Conservation (phyloP, 30 jellyfish, hydroid and myxozoan species). For the Calvadosia cruxmelitensis region DNA sequence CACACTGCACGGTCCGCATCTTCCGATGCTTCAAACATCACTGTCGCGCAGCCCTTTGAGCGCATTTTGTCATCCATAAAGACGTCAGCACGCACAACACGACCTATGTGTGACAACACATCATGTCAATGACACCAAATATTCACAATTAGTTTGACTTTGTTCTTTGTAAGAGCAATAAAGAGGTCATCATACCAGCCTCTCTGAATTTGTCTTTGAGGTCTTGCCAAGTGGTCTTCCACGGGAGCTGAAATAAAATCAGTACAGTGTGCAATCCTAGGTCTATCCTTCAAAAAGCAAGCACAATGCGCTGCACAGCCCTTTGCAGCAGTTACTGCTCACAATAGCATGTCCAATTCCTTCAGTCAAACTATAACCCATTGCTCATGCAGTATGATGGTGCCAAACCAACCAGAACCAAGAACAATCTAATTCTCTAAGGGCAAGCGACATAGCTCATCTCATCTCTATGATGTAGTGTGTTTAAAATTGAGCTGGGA, state of each 20-base stretch:
- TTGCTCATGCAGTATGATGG: too few relatives aligned
- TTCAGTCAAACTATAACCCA: too few relatives aligned
- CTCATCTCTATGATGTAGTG: too few relatives aligned
- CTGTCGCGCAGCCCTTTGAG: conserved; percentile 83
- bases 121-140: neutral
- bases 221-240: conserved; percentile 90
- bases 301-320: too few relatives aligned
- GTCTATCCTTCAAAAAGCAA: too few relatives aligned
- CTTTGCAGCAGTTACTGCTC: too few relatives aligned
- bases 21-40: conserved; percentile 54
- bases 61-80: conserved; percentile 71
- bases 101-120: conserved; percentile 23
- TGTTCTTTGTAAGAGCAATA: neutral
- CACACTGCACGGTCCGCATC: conserved; percentile 84
- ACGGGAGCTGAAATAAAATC: conserved; percentile 65
- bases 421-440: too few relatives aligned
- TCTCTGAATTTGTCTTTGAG: conserved; percentile 83
- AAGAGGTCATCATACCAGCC: conserved; percentile 34
- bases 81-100: conserved; percentile 72
- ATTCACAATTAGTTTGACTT: neutral
- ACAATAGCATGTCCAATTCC: too few relatives aligned
- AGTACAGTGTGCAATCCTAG: neutral
- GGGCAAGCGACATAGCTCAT: too few relatives aligned
- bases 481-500: too few relatives aligned
- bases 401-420: too few relatives aligned